These are phyloP conservation scores for Sternotherus odoratus DNA, from an alignment of 2,797 vertebrate genomes.

Conservation along the genomic window DNA sequence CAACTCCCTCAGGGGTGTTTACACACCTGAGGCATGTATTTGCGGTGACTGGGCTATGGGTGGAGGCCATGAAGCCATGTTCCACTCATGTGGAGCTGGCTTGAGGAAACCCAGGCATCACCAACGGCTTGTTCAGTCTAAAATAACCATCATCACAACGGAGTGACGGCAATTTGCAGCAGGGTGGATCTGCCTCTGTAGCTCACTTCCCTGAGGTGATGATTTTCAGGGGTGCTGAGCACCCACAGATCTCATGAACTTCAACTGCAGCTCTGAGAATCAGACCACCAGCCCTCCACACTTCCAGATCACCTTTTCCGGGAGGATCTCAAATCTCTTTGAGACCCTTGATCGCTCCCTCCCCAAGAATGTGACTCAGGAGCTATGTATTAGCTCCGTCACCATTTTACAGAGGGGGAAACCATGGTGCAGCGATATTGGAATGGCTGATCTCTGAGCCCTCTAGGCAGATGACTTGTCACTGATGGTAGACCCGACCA, in stretches of 20 bases:
- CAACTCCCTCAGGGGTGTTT: neutral
- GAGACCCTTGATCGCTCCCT: neutral
- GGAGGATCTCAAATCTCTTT: neutral
- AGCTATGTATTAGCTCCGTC: neutral
- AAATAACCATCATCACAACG: neutral
- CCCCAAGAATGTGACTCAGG: neutral
- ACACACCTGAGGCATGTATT: neutral
- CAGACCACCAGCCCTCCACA: neutral
- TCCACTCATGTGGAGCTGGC: neutral
- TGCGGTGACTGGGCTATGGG: fast-evolving
- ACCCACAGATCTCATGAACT: neutral
- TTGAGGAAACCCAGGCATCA: neutral
- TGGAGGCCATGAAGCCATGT: neutral
- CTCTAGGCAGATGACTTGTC: neutral
- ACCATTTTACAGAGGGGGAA: neutral
- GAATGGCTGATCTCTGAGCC: neutral
- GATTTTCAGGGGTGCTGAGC: neutral
- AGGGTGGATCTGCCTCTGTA: neutral
- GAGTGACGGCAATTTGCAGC: neutral
- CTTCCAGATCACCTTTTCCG: neutral
- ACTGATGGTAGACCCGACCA: no score
- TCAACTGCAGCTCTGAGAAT: neutral
- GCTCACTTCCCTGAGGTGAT: no score
- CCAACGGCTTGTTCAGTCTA: neutral
- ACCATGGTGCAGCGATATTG: neutral